Base-by-base conservation (phyloP, 2,888 invertebrate species). In the Aspidiotus destructor region DNA sequence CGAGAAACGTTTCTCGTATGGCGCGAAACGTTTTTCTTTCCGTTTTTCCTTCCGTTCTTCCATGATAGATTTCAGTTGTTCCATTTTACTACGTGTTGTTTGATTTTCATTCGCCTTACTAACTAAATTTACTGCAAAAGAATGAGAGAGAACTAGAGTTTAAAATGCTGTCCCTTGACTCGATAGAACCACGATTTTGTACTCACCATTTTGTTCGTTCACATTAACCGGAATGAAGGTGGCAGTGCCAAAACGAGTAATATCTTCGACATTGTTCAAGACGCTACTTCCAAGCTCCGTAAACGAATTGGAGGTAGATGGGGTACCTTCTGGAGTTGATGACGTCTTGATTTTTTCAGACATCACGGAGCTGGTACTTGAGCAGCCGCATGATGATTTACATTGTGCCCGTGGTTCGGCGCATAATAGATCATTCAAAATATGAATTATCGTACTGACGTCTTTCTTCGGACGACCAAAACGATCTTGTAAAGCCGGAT, bases 371-470 rank as follows among this genome's bases (percentile, higher is more conserved):
- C 11, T 13, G n/a, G 48, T n/a, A n/a, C 11, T 13, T 6, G 65
- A 69, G 58, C 71, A 68, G 28, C 68, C 57, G 61, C 67, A 67
- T 11, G 67, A 67, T 10, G 67, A 58, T 58, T 58, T 67, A 70
- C 82, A 83, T 72, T 83, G 67, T 9, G 67, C 42, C 16, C 67
- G 83, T 62, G 80, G 89, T 65, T 91, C 87, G 41, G 94, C 93
- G 77, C 93, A 92, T 71, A 95, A 81, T 74, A 95, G 83, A 80
- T 95, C 96, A 78, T 95, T 95, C 73, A 96, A 80, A 78, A 96
- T 95, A 78, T 96, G 95, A 73, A 95, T 92, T 72, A 96, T 94
- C 60, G 95, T 96, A 70, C 91, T 92, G 75, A 95, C 93, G 79
- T 94, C 93, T 72, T 94, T 85, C 76, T 93, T 90, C 62, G 95